Percentiles rank a stretch among this genome's conserved stretches.
These are phyloP conservation scores for Melanotaenia maccullochi DNA, from an alignment of 2,797 vertebrate genomes.

Conservation along the genomic window DNA sequence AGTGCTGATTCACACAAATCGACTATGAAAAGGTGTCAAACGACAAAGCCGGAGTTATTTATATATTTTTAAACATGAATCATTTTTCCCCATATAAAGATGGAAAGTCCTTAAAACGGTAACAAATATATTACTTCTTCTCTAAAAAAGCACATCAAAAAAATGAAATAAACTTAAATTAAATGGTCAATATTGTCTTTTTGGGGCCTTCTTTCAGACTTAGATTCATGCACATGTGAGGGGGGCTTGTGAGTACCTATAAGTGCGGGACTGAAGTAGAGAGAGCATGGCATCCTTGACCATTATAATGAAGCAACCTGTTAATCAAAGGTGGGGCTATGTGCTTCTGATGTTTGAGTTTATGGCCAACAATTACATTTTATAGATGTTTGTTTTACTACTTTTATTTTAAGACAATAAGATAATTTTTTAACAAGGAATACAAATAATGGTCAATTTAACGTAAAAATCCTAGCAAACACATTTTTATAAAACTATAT, in stretches of 20 bases:
- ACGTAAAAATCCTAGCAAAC: not conserved
- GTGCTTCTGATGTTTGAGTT: not conserved
- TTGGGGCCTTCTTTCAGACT: not conserved
- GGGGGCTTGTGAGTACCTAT: not conserved
- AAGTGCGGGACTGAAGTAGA: not conserved
- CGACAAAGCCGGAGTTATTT: not conserved
- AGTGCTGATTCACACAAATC: not conserved
- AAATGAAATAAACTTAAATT: not conserved
- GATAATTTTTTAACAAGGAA: not conserved
- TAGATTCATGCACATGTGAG: not conserved
- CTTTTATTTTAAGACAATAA: not conserved
- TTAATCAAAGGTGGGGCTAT: not conserved
- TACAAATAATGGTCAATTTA: not conserved
- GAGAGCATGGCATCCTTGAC: not conserved
- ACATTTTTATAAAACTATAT: conserved; percentile 4
- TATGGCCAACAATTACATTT: not conserved
- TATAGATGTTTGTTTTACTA: not conserved
- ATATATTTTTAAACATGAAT: not conserved
- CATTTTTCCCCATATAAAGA: conserved; percentile 2
- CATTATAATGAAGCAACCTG: not conserved
- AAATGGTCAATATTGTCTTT: not conserved
- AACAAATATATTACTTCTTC: not conserved
- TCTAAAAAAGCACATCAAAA: not conserved
- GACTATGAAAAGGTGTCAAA: not conserved
- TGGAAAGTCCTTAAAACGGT: not conserved